These are phyloP conservation scores for Hypotaenidia okinawae DNA, from an alignment of 2,797 vertebrate genomes.

Conservation along the genomic window DNA sequence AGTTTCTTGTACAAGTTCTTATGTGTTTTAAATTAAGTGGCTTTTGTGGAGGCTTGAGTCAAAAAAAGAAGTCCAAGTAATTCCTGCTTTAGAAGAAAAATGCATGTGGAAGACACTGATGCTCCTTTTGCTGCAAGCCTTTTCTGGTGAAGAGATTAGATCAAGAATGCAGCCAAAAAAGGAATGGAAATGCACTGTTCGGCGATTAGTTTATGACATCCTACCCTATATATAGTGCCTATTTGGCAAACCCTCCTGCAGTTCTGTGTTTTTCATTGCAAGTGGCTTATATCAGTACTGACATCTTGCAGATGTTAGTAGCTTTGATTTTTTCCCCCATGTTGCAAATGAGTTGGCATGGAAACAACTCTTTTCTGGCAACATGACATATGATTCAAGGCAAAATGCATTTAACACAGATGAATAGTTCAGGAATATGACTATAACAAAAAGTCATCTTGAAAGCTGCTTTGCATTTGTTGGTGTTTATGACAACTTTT, in stretches of 20 bases:
- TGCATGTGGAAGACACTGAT: constrained; percentile 44
- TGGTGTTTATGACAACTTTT: constrained; percentile 81
- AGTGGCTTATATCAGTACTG: constrained; percentile 79
- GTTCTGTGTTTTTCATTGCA: constrained; percentile 77
- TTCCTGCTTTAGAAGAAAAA: constrained; percentile 49
- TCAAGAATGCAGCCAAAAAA: constrained; percentile 68
- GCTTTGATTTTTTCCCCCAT: constrained; percentile 78
- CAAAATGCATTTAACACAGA: constrained; percentile 85
- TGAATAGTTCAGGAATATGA: constrained; percentile 82
- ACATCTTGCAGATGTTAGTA: constrained; percentile 85
- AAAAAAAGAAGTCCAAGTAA: constrained; percentile 53
- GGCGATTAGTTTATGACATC: constrained; percentile 72
- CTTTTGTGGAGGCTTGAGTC: constrained; percentile 53
- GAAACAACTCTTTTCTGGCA: constrained; percentile 85
- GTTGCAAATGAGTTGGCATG: constrained; percentile 86
- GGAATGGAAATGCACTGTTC: constrained; percentile 64
- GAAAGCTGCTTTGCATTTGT: constrained; percentile 80
- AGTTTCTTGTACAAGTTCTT: constrained; percentile 55
- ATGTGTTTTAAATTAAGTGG: constrained; percentile 67
- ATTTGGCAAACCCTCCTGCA: constrained; percentile 75
- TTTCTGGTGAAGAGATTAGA: constrained; percentile 62
- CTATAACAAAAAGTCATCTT: constrained; percentile 80
- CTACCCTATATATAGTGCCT: constrained; percentile 70
- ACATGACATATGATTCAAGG: constrained; percentile 84
- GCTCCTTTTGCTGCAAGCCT: constrained; percentile 65